Conservation (phyloP, 2,888 invertebrate species). For the Bombyx huttoni region DNA sequence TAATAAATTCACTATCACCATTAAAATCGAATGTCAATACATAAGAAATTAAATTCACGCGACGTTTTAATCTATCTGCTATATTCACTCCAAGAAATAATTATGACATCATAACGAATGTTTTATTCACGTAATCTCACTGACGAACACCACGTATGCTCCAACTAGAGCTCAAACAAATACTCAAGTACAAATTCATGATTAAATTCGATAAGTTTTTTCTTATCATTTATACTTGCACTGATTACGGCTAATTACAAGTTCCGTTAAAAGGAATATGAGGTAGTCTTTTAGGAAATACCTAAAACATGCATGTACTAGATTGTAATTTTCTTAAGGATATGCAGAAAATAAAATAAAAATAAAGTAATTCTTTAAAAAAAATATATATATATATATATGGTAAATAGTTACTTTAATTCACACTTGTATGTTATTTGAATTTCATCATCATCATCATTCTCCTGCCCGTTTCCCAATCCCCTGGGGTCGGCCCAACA, state of each 20-base stretch:
- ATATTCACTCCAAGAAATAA: neutral
- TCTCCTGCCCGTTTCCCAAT: no score
- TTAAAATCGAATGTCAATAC: neutral
- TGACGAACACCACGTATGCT: neutral
- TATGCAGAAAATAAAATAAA: neutral
- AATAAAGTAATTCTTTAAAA: neutral
- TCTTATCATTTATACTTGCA: constrained; percentile 24
- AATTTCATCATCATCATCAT: no score
- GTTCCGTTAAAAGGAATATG: constrained; percentile 6
- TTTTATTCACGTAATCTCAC: neutral
- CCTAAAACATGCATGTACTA: neutral
- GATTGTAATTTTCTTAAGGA: neutral
- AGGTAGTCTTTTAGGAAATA: constrained; percentile 1
- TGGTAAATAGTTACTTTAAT: no score
- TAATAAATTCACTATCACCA: neutral
- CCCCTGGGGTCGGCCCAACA: no score
- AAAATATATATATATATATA: neutral
- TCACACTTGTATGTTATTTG: no score
- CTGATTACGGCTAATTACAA: constrained; percentile 25
- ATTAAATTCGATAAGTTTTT: constrained; percentile 19
- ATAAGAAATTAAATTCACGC: neutral
- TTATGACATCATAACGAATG: neutral
- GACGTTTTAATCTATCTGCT: neutral
- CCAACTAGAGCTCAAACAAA: neutral
- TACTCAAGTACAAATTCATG: neutral